phyloP scores from a whole-genome alignment of 2,888 invertebrate species.

The Liodrosophila aerea region DNA sequence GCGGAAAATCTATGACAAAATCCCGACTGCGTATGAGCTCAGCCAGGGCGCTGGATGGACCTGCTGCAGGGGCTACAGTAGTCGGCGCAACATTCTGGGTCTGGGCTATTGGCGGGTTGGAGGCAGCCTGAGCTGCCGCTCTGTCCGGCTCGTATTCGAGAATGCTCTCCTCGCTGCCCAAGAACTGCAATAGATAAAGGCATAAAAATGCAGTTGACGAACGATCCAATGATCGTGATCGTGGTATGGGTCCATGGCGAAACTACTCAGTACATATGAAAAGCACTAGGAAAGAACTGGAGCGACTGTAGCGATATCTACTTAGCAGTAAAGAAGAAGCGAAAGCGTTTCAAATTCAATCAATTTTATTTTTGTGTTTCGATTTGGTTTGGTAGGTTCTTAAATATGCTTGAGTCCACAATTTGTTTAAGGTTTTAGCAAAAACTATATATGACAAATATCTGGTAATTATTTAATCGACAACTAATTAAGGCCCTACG shows the following conservation, averaged over 20 bases:
- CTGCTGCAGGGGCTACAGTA: constrained; percentile 4
- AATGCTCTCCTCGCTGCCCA: constrained; percentile 93
- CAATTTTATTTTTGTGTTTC: constrained; percentile 45
- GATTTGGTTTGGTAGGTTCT: constrained; percentile 47
- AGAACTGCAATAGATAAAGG: constrained; percentile 84
- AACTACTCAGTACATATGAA: too few species aligned
- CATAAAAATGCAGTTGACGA: background rate
- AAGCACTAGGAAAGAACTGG: background rate
- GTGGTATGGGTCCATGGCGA: constrained; percentile 1
- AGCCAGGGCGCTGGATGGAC: constrained; percentile 53
- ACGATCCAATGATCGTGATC: background rate
- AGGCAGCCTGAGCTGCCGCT: constrained; percentile 67
- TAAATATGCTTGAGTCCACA: constrained; percentile 68
- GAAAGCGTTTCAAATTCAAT: constrained; percentile 55
- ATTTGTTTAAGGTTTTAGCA: constrained; percentile 58
- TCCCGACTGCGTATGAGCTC: constrained; percentile 78
- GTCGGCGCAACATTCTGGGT: constrained; percentile 11
- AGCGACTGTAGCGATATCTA: constrained; percentile 14
- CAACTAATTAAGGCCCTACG: constrained; percentile 53
- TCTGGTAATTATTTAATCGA: constrained; percentile 32
- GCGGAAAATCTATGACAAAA: constrained; percentile 79
- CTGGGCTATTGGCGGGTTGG: constrained; percentile 1
- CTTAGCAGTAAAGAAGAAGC: constrained; percentile 32
- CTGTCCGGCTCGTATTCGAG: constrained; percentile 86
- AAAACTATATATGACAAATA: constrained; percentile 37